Base-by-base conservation (phyloP, 92 coral and sea anemone species). In the Anthopleura xanthogrammica region DNA sequence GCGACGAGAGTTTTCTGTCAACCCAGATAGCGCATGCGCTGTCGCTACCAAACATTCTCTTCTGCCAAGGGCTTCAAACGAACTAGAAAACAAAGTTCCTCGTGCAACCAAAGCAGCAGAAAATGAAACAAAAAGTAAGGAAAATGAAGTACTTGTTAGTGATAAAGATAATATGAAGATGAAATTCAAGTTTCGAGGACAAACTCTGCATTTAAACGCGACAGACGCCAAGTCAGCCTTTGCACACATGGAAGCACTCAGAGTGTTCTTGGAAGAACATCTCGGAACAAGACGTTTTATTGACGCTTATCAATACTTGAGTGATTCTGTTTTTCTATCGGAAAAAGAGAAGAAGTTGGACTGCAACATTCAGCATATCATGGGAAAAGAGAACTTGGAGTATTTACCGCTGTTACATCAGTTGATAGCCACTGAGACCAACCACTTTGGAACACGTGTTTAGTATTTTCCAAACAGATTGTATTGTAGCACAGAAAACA, bases 351-450 rank as follows among this genome's bases (percentile, higher is more conserved):
- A 20, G 80, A 58, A 81, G 46, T 75, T 81, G 20, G 87, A 58
- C 6, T 54, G 64, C 29, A 82, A 64, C 64, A 88, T 92, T n/a
- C 22, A 39, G 54, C 79, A 80, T 23, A 90, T 90, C 48, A 79
- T 95, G 78, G 98, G 98, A 46, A 81, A 75, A 57, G 89, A 91
- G 2, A 83, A 90, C 16, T 76, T 90, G 83, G 88, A 83, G 56
- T 91, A 91, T 74, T 72, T 86, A 72, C 95, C 98, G 3, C 80
- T 95, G n/a, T 83, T 95, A 24, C 79, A 84, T 54, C 98, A 95
- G 66, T 88, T 91, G 12, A 86, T 92, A 48, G 90, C 91, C 4
- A 94, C 89, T 58, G 98, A 95, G 77, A 86, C 92, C 41, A 86
- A 52, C 56, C 82, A 78, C 54, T 84, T 77, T 84, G 83, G 87